These are phyloP conservation scores for Gavialis gangeticus DNA, from an alignment of 2,113 vertebrate species.

Conservation along the genomic window DNA sequence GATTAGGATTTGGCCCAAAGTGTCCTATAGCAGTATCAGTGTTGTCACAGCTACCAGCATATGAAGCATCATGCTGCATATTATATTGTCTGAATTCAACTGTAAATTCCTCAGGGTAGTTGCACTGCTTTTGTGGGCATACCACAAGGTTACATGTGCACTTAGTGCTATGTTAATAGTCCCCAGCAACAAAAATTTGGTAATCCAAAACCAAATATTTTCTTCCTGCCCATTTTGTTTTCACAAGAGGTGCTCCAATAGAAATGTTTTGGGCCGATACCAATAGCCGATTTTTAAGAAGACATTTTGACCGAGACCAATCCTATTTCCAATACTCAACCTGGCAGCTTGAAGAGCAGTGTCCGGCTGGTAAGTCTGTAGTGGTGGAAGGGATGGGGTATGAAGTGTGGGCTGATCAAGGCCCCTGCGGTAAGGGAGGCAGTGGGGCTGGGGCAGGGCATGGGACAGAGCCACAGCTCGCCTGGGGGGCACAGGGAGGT, in stretches of 20 bases:
- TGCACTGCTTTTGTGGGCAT: not conserved
- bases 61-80: accelerated
- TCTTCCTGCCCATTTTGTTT: not conserved
- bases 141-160: not conserved
- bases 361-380: too few relatives aligned
- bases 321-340: too few relatives aligned
- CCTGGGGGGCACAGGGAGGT: too few relatives aligned
- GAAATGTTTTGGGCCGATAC: too few relatives aligned
- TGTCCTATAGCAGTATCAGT: not conserved
- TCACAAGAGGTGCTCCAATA: not conserved
- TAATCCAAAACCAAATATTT: not conserved
- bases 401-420: too few relatives aligned
- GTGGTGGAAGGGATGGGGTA: too few relatives aligned
- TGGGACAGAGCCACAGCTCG: too few relatives aligned
- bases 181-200: accelerated
- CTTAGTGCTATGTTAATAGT: accelerated
- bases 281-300: too few relatives aligned
- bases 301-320: too few relatives aligned
- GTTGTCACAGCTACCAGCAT: not conserved
- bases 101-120: not conserved
- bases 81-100: not conserved
- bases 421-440: too few relatives aligned
- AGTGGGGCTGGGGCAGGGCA: too few relatives aligned
- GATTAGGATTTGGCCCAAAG: not conserved
- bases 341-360: too few relatives aligned